These are phyloP conservation scores for Aquatica leii DNA, from an alignment of 2,888 invertebrate genomes.

Conservation along the genomic window DNA sequence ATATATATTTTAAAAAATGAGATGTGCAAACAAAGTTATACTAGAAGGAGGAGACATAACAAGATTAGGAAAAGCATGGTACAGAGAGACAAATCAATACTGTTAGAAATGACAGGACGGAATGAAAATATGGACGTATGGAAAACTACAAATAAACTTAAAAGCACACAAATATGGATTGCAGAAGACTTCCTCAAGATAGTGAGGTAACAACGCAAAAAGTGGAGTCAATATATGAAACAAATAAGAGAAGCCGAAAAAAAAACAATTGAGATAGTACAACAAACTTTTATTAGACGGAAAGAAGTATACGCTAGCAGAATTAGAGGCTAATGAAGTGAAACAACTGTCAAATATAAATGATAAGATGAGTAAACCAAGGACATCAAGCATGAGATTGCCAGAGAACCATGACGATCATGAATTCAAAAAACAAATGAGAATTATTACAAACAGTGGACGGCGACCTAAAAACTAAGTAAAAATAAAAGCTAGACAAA, in stretches of 20 bases:
- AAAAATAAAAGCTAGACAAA: neutral
- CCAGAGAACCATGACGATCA: neutral
- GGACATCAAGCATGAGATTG: too few relatives aligned
- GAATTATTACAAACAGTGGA: too few relatives aligned
- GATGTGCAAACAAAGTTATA: neutral
- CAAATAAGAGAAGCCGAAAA: neutral
- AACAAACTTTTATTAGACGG: neutral
- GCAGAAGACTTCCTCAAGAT: neutral
- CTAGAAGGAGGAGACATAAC: neutral
- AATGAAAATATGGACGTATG: neutral
- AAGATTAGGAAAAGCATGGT: neutral
- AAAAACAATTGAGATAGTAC: neutral
- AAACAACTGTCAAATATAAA: neutral
- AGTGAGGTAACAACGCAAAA: neutral
- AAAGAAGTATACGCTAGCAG: neutral
- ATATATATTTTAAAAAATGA: neutral
- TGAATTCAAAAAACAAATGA: neutral
- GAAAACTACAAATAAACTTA: neutral
- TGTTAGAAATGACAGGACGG: too few relatives aligned
- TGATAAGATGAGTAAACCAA: too few relatives aligned
- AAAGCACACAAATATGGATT: too few relatives aligned
- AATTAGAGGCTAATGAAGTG: neutral
- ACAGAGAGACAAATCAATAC: too few relatives aligned
- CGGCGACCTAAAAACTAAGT: too few relatives aligned
- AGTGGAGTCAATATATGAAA: too few relatives aligned